Conservation (phyloP, 2,888 invertebrate genomes). For the Dastarcus helophoroides region DNA sequence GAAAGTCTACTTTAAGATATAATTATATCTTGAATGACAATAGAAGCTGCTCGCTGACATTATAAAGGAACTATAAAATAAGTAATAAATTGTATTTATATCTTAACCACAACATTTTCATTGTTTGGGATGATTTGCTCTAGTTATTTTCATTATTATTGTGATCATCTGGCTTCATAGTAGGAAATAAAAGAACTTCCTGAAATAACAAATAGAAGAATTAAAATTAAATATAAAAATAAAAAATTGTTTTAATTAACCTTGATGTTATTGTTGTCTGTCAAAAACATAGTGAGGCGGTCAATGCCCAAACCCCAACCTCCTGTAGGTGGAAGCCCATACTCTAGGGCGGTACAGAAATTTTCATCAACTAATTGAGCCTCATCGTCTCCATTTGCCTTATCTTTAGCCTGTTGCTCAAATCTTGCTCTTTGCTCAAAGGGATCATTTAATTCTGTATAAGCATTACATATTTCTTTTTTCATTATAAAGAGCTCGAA, state of each 20-base stretch:
- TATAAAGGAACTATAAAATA: too few species aligned
- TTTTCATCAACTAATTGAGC: conserved; percentile 95
- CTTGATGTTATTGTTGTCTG: conserved; percentile 98
- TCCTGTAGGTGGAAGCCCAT: conserved; percentile 95
- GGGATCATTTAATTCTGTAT: conserved; percentile 98
- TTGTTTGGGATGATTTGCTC: too few species aligned
- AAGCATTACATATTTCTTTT: conserved; percentile 96
- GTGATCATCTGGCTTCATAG: conserved; percentile 92
- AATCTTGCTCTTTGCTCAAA: conserved; percentile 88
- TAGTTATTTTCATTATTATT: conserved; percentile 45
- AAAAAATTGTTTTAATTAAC: too few species aligned
- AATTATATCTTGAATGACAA: too few species aligned
- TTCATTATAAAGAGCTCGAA: conserved; percentile 96
- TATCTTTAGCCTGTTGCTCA: conserved; percentile 91
- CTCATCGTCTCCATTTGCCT: conserved; percentile 98
- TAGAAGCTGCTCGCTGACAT: too few species aligned
- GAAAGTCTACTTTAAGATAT: too few species aligned
- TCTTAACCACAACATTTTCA: too few species aligned
- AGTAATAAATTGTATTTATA: too few species aligned
- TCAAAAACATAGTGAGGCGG: conserved; percentile 94
- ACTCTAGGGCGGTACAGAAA: conserved; percentile 94
- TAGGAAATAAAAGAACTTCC: conserved; percentile 97
- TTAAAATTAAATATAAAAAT: neutral
- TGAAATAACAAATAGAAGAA: conserved; percentile 35
- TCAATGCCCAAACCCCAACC: conserved; percentile 99